phyloP scores from a whole-genome alignment of 2,113 vertebrate species.

The Petrocephalus microphthalmus region DNA sequence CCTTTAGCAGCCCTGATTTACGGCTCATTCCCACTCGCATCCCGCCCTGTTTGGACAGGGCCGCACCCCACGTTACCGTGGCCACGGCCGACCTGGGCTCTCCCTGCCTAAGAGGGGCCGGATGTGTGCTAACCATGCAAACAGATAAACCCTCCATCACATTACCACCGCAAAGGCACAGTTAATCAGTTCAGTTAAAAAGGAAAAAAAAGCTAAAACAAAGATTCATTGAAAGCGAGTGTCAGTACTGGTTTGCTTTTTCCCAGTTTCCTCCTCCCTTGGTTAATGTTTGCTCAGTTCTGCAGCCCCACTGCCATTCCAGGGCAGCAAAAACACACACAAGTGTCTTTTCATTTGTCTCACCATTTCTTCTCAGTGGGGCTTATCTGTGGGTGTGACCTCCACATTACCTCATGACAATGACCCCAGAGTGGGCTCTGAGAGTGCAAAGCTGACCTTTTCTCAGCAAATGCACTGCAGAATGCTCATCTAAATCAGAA shows the following conservation, averaged over 20 bases:
- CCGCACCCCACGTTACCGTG: not conserved
- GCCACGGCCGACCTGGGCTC: not conserved
- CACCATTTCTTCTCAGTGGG: not conserved
- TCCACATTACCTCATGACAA: not conserved
- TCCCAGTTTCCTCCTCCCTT: not conserved
- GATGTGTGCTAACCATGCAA: not conserved
- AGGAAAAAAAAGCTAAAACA: not conserved
- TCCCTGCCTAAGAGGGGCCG: not conserved
- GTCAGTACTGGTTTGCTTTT: not conserved
- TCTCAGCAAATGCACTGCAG: not conserved
- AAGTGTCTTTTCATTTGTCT: not conserved
- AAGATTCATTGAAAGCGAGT: not conserved
- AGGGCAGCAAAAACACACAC: not conserved
- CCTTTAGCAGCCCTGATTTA: not conserved
- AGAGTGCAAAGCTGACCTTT: not conserved
- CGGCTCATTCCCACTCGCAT: not conserved
- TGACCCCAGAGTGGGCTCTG: not conserved
- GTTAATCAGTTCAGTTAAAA: not conserved
- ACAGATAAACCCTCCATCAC: not conserved
- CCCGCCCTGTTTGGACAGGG: not conserved
- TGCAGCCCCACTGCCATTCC: not conserved
- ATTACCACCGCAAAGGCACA: not conserved
- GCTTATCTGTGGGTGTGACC: conserved; percentile 3
- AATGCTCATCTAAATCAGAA: not conserved
- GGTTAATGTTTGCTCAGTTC: not conserved